Percentiles rank a stretch among this genome's conserved stretches.
Evolutionary conservation across 2,113 vertebrate species (phyloP).

Genomic region (Etheostoma spectabile): DNA sequence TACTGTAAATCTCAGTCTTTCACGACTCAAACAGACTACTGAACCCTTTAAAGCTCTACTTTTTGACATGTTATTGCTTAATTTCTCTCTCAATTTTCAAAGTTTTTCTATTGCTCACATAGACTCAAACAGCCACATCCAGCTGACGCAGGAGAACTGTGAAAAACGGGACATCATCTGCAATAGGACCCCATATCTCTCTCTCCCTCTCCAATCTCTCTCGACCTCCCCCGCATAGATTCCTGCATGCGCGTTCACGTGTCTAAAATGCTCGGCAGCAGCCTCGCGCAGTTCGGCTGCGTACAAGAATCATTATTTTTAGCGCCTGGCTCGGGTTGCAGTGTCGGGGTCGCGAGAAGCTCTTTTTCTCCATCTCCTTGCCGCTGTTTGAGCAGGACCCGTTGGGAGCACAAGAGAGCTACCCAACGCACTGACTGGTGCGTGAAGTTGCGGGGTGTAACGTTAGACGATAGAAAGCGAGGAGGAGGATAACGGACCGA

Average conservation of each 20-base stretch:
- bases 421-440: conserved; percentile 2
- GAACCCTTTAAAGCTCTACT: no score
- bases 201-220: conserved; percentile 6
- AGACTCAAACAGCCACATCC: neutral
- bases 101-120: neutral
- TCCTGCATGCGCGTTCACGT: conserved; percentile 76
- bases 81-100: neutral
- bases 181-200: neutral
- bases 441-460: conserved; percentile 14
- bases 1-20: neutral
- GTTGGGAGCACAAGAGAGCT: neutral
- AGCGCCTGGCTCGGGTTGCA: conserved; percentile 77
- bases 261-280: conserved; percentile 54
- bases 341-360: conserved; percentile 46
- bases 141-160: neutral
- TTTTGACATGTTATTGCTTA: neutral
- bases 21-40: neutral
- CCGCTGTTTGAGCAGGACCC: conserved; percentile 45
- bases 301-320: conserved; percentile 84
- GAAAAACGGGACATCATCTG: conserved; percentile 27
- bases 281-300: conserved; percentile 45
- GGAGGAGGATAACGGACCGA: conserved; percentile 50
- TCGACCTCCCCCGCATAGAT: conserved; percentile 67
- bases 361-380: conserved; percentile 9
- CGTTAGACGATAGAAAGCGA: neutral